Percentiles rank a stretch among this genome's conserved stretches.
Conservation (phyloP, 2,113 vertebrate species). For the Centropus unirufus region DNA sequence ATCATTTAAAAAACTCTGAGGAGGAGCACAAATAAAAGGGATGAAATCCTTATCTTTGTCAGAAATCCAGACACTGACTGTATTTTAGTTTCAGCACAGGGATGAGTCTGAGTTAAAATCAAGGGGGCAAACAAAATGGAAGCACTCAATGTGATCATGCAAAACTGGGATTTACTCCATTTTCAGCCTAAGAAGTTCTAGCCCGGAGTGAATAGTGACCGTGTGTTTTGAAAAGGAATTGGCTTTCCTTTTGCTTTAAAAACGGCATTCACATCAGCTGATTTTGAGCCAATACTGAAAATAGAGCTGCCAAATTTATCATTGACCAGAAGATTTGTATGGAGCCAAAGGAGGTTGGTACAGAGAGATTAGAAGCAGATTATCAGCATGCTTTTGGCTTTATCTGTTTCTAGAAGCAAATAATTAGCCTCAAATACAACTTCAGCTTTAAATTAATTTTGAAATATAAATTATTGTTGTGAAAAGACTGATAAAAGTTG, state of each 20-base stretch:
- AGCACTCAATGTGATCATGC: background rate
- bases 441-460: background rate
- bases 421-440: conserved; percentile 9
- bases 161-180: conserved; percentile 47
- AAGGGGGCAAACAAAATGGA: conserved; percentile 36
- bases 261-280: conserved; percentile 30
- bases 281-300: conserved; percentile 41
- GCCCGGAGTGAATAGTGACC: background rate
- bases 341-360: conserved; percentile 56
- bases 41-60: conserved; percentile 52
- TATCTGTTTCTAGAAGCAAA: conserved; percentile 48
- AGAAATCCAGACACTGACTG: conserved; percentile 43
- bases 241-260: conserved; percentile 7
- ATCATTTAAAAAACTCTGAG: background rate
- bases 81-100: conserved; percentile 2
- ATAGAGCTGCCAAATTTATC: conserved; percentile 44
- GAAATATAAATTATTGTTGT: background rate
- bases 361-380: conserved; percentile 62
- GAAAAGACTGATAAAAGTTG: background rate
- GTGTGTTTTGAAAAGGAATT: background rate
- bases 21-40: conserved; percentile 21
- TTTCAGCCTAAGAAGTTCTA: background rate
- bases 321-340: conserved; percentile 47
- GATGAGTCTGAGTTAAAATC: conserved; percentile 46
- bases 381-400: conserved; percentile 42